phyloP scores from a whole-genome alignment of 2,888 invertebrate genomes.

The Drosophila tripunctata region DNA sequence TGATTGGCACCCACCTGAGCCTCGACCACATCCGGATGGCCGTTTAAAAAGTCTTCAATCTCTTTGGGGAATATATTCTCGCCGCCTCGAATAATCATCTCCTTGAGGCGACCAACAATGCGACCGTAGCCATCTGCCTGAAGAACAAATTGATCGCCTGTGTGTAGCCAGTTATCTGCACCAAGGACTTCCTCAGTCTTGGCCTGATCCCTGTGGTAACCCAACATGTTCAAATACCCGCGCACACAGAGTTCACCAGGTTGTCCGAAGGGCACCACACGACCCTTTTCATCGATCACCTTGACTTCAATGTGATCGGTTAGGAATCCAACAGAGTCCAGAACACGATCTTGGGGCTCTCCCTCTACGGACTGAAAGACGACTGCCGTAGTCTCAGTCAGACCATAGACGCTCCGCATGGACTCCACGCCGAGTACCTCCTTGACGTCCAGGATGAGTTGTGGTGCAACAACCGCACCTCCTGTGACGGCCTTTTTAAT shows the following conservation, averaged over 20 bases:
- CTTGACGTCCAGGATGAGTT: conserved; percentile 86
- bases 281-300: conserved; percentile 87
- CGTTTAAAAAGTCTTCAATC: conserved; percentile 89
- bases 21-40: conserved; percentile 89
- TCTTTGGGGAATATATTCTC: conserved; percentile 93
- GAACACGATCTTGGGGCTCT: conserved; percentile 84
- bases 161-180: conserved; percentile 89
- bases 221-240: conserved; percentile 89
- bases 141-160: conserved; percentile 88
- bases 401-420: conserved; percentile 86
- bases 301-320: conserved; percentile 86
- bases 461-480: conserved; percentile 89
- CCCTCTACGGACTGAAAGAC: conserved; percentile 85
- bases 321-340: conserved; percentile 86
- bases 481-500: conserved; percentile 87
- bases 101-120: conserved; percentile 90
- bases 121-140: conserved; percentile 88
- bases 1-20: conserved; percentile 85
- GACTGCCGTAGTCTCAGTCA: conserved; percentile 86
- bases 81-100: conserved; percentile 92
- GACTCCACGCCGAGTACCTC: conserved; percentile 84
- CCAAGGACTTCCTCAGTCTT: conserved; percentile 89
- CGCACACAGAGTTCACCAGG: conserved; percentile 90
- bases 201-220: conserved; percentile 90
- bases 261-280: conserved; percentile 87